phyloP scores from a whole-genome alignment of 1,140 invertebrate species.

The Micrasema minimum region DNA sequence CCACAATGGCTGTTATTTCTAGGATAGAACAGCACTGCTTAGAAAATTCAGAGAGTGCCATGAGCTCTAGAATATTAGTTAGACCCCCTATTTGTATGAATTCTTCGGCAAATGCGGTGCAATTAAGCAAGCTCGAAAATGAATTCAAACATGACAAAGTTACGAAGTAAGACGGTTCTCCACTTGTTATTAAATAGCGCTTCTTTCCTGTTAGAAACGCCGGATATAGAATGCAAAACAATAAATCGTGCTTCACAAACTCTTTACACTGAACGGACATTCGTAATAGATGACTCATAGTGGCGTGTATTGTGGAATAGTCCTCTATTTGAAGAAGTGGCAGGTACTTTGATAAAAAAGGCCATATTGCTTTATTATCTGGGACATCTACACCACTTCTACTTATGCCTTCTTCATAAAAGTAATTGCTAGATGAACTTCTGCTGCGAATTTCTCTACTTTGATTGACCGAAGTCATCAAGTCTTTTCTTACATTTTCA shows the following conservation, averaged over 20 bases:
- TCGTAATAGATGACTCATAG: slow-evolving; percentile 70
- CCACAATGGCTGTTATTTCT: slow-evolving; percentile 71
- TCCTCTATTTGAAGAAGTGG: slow-evolving; percentile 68
- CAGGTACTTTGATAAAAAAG: slow-evolving; percentile 70
- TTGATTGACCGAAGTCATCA: slow-evolving; percentile 10
- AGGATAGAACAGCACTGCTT: slow-evolving; percentile 71
- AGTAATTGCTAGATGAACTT: slow-evolving; percentile 10
- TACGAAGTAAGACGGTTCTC: slow-evolving; percentile 68
- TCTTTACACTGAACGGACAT: slow-evolving; percentile 67
- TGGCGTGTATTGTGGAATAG: slow-evolving; percentile 67
- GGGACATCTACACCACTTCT: slow-evolving; percentile 2
- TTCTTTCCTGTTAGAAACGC: slow-evolving; percentile 70
- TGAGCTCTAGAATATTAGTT: slow-evolving; percentile 67
- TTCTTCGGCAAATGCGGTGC: slow-evolving; percentile 68
- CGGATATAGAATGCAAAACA: slow-evolving; percentile 71
- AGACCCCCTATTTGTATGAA: slow-evolving; percentile 70
- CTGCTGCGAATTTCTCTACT: slow-evolving; percentile 21
- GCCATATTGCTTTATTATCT: slow-evolving; percentile 64
- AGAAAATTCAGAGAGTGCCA: slow-evolving; percentile 67
- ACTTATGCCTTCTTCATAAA: slow-evolving; percentile 17
- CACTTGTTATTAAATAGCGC: slow-evolving; percentile 60
- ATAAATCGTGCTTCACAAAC: slow-evolving; percentile 68
- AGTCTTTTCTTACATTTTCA: slow-evolving; percentile 45
- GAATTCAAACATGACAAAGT: slow-evolving; percentile 71
- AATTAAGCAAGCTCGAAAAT: slow-evolving; percentile 69